Percentiles rank a stretch among this genome's conserved stretches.
Conservation (phyloP, 1,140 invertebrate genomes). For the Chlorops oryzae region DNA sequence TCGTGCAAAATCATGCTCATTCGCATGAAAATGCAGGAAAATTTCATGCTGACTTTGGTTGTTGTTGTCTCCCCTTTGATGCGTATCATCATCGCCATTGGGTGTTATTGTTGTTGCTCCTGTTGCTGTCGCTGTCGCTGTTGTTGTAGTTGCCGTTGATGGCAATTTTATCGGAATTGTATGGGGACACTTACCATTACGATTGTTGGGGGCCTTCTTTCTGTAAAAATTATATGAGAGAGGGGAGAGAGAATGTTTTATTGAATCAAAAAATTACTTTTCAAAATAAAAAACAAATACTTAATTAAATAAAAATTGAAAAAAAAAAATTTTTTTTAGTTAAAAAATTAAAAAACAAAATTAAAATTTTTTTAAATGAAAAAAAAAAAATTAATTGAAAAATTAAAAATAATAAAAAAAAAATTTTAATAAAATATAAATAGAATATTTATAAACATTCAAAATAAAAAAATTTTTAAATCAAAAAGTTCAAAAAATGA, state of each 20-base stretch:
- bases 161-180: constrained; percentile 11
- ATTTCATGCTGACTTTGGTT: no score
- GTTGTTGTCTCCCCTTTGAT: constrained; percentile 3
- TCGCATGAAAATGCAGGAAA: no score
- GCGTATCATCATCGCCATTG: neutral
- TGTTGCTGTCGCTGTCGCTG: constrained; percentile 8
- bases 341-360: neutral
- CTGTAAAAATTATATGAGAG: constrained; percentile 12
- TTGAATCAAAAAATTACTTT: neutral
- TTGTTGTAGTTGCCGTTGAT: constrained; percentile 8
- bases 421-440: neutral
- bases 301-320: neutral
- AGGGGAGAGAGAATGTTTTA: constrained; percentile 1
- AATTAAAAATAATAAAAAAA: neutral
- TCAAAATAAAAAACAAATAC: neutral
- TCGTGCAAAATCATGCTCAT: no score
- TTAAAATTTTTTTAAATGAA: neutral
- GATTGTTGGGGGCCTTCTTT: constrained; percentile 45
- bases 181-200: constrained; percentile 38
- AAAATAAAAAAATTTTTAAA: neutral
- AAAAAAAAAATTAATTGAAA: neutral
- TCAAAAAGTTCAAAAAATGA: neutral
- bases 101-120: neutral
- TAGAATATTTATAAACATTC: neutral
- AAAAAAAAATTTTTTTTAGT: neutral